These are phyloP conservation scores for Centruroides sculpturatus DNA, from an alignment of 1,140 invertebrate species.

Conservation along the genomic window DNA sequence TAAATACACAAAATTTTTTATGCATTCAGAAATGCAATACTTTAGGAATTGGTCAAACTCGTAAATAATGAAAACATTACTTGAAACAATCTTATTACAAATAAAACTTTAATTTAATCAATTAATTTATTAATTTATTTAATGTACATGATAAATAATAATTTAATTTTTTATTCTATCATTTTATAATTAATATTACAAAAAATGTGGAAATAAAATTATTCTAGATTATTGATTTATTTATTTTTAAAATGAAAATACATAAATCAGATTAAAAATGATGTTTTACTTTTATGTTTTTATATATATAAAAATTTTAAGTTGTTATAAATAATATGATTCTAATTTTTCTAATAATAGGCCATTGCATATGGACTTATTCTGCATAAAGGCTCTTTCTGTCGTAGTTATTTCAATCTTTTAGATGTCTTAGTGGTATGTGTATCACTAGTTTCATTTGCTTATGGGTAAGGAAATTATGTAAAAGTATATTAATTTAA, in stretches of 20 bases:
- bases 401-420: slow-evolving; percentile 95
- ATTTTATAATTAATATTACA: no score
- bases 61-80: no score
- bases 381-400: slow-evolving; percentile 94
- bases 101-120: no score
- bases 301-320: slow-evolving; percentile 1
- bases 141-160: no score
- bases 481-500: neutral
- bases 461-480: slow-evolving; percentile 52
- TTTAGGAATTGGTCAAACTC: no score
- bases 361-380: slow-evolving; percentile 93
- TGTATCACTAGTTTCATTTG: slow-evolving; percentile 92
- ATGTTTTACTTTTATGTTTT: slow-evolving; percentile 2
- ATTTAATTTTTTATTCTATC: no score
- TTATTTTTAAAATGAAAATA: neutral
- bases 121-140: no score
- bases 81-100: no score
- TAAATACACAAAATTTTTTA: no score
- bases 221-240: no score
- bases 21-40: no score
- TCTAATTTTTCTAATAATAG: slow-evolving; percentile 19
- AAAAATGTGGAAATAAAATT: no score
- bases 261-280: neutral
- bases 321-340: neutral
- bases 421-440: slow-evolving; percentile 96